Percentiles rank a stretch among this genome's conserved stretches.
These are phyloP conservation scores for Sorex maritimensis DNA, from an alignment of 2,797 vertebrate species.

Conservation along the genomic window DNA sequence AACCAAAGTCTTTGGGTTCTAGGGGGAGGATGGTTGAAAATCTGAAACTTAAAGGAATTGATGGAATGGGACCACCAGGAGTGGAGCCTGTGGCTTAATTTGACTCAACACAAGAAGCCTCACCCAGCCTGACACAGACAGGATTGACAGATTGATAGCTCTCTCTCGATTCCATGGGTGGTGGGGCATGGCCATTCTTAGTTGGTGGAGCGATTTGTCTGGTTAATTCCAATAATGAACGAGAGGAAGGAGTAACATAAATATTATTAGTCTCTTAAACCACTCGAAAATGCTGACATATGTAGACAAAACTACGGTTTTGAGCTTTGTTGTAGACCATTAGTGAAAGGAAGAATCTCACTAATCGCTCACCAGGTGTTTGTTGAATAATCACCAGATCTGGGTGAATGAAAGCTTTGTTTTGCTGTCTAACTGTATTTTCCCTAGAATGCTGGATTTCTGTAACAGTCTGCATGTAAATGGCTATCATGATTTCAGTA, in stretches of 20 bases:
- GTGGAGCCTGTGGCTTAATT: too few species aligned
- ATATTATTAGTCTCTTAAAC: background rate
- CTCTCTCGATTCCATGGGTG: too few species aligned
- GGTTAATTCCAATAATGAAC: too few species aligned
- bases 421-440: background rate
- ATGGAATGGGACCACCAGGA: too few species aligned
- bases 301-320: conserved; percentile 16
- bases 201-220: too few species aligned
- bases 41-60: too few species aligned
- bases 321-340: background rate
- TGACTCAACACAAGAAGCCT: too few species aligned
- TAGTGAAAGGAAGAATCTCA: background rate
- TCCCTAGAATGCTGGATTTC: background rate
- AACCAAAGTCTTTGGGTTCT: too few species aligned
- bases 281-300: conserved; percentile 48
- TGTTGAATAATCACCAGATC: conserved; percentile 2
- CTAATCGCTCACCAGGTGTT: background rate
- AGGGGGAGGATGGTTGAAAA: too few species aligned
- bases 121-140: too few species aligned
- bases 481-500: background rate
- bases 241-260: conserved; percentile 10
- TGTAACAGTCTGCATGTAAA: background rate
- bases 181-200: too few species aligned
- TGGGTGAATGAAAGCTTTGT: conserved; percentile 51
- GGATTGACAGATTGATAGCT: too few species aligned